Percentiles rank a stretch among this genome's conserved stretches.
These are phyloP conservation scores for Lydus trimaculatus DNA, from an alignment of 2,888 invertebrate species.

Conservation along the genomic window DNA sequence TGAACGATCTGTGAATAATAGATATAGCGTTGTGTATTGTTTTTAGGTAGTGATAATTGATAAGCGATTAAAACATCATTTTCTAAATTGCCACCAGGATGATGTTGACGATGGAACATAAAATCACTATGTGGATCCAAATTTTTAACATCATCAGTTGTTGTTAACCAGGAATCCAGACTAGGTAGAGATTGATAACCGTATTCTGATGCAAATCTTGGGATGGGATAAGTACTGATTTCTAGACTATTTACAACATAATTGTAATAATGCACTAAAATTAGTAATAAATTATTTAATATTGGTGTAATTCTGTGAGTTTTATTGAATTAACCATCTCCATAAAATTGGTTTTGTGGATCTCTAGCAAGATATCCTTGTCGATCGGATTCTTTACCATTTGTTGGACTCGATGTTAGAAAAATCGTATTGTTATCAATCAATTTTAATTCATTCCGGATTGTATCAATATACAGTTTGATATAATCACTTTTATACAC, in stretches of 20 bases:
- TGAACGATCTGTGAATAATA: slow-evolving; percentile 91
- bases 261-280: slow-evolving; percentile 87
- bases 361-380: slow-evolving; percentile 81
- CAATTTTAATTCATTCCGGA: slow-evolving; percentile 69
- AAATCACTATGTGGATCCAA: slow-evolving; percentile 67
- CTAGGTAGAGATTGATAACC: slow-evolving; percentile 93
- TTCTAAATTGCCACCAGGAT: slow-evolving; percentile 73
- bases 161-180: slow-evolving; percentile 70
- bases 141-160: slow-evolving; percentile 63
- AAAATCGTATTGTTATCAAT: slow-evolving; percentile 72
- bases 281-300: slow-evolving; percentile 6
- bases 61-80: slow-evolving; percentile 68
- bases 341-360: slow-evolving; percentile 82
- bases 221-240: slow-evolving; percentile 75
- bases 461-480: slow-evolving; percentile 80
- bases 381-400: slow-evolving; percentile 75
- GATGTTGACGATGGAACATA: slow-evolving; percentile 86
- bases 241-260: slow-evolving; percentile 85
- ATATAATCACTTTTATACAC: slow-evolving; percentile 73
- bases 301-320: background rate
- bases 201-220: slow-evolving; percentile 95
- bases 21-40: slow-evolving; percentile 70
- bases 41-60: slow-evolving; percentile 68
- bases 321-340: slow-evolving; percentile 71
- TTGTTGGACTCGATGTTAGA: slow-evolving; percentile 90